Base-by-base conservation (phyloP, 2,797 vertebrate genomes). In the Diplodus sargus region DNA sequence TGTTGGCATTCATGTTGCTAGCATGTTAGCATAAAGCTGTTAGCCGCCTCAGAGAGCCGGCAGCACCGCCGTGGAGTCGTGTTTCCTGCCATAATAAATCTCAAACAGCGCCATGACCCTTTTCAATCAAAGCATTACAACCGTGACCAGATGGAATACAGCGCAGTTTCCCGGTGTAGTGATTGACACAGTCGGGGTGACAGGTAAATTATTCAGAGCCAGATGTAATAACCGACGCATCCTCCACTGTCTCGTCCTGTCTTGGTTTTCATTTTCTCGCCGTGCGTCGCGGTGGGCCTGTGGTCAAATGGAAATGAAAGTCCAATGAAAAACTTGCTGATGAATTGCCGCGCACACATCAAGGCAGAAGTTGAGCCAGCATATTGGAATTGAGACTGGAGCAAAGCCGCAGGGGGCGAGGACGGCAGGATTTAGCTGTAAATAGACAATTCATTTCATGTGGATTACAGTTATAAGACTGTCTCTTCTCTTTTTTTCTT, bases 271-370 rank as follows among this genome's bases (percentile, higher is more conserved):
- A 87, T 88, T 89, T 59, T 76, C 81, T 77, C 7, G 18, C 56
- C 66, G 22, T 51, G 62, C 79, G 75, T 7, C 28, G 62, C 81
- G 47, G 45, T 52, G 75, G 77, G 75, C 71, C 79, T 70, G 74
- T 70, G 85, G 74, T 81, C 67, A 60, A 65, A 86, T 84, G 78
- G 82, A 89, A 91, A 90, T 87, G 76, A 87, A 83, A 87, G 72
- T 52, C 83, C 70, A 89, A 61, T 82, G 68, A 83, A 82, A 84
- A 85, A 79, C 69, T 39, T 30, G 65, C 69, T 83, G 86, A 92
- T 90, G 81, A 86, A 85, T 84, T 74, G 68, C 20, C 1, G 2
- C 58, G 64, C 81, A 89, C 70, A 58, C 76, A 75, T 79, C 73
- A 75, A 72, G 43, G 68, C 74, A 56, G 66, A 28, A 49, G 80